phyloP scores from a whole-genome alignment of 30 jellyfish, hydroid and myxozoan genomes.

The Chironex yamaguchii region DNA sequence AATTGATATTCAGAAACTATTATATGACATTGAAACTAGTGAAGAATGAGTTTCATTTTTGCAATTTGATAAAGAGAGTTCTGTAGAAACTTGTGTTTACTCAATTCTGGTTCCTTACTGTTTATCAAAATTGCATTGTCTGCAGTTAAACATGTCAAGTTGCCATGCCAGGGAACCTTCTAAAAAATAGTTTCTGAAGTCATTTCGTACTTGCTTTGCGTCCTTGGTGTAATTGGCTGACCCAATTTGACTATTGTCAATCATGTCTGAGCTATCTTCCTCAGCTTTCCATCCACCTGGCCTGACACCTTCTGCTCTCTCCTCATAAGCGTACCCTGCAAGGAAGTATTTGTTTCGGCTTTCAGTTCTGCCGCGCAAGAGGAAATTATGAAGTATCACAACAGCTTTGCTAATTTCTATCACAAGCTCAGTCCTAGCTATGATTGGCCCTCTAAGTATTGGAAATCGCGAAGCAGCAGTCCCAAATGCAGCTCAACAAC shows the following conservation, averaged over 20 bases:
- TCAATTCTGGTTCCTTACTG: conserved; percentile 13
- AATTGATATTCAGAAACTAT: conserved; percentile 29
- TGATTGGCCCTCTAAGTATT: conserved; percentile 72
- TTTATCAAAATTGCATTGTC: conserved; percentile 47
- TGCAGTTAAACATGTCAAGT: conserved; percentile 54
- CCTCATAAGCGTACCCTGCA: conserved; percentile 71
- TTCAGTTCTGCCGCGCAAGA: conserved; percentile 59
- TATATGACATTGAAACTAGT: conserved; percentile 52
- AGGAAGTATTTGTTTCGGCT: conserved; percentile 52
- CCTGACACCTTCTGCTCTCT: conserved; percentile 69
- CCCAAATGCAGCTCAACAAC: conserved; percentile 69
- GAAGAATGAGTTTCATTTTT: conserved; percentile 16
- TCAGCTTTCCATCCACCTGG: conserved; percentile 79
- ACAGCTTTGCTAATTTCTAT: conserved; percentile 68
- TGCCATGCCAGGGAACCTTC: conserved; percentile 82
- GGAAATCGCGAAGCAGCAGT: conserved; percentile 65
- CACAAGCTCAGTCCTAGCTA: conserved; percentile 57
- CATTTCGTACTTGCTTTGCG: conserved; percentile 79
- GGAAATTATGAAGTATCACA: conserved; percentile 64
- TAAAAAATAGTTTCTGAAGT: conserved; percentile 68
- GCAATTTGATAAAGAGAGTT: background rate
- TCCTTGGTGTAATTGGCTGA: conserved; percentile 58
- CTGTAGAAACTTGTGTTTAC: too few species aligned
- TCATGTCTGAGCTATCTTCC: conserved; percentile 54
- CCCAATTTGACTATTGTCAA: conserved; percentile 51